Evolutionary conservation across 1,140 invertebrate species (phyloP).

Genomic region (Drosophila murphyi): DNA sequence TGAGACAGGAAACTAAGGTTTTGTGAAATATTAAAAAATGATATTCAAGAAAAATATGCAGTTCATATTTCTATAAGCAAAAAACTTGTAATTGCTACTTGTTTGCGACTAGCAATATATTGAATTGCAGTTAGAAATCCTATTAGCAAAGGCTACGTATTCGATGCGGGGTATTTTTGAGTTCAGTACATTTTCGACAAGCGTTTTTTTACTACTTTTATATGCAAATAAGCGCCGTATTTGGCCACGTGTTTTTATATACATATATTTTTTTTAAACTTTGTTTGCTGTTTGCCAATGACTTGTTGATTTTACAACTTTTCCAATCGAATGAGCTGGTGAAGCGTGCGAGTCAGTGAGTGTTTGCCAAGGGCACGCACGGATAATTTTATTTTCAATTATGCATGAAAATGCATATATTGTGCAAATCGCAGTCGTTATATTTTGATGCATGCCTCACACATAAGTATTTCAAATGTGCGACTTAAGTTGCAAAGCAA

Average conservation of each 20-base stretch:
- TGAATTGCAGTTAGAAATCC: too few species aligned
- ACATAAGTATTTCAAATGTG: slow-evolving; percentile 25
- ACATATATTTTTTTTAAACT: slow-evolving; percentile 1
- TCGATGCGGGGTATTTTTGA: slow-evolving; percentile 1
- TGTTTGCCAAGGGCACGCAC: slow-evolving; percentile 33
- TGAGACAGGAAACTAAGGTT: neutral
- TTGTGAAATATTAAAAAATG: neutral
- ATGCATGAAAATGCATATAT: slow-evolving; percentile 47
- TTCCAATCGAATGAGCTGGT: slow-evolving; percentile 68
- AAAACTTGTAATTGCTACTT: too few species aligned
- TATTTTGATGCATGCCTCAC: slow-evolving; percentile 12
- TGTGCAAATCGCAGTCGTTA: slow-evolving; percentile 36
- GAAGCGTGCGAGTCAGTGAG: slow-evolving; percentile 22
- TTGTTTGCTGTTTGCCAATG: slow-evolving; percentile 69
- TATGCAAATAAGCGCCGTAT: slow-evolving; percentile 76
- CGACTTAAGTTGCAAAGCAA: slow-evolving; percentile 18
- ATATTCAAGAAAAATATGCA: neutral
- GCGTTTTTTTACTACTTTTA: slow-evolving; percentile 29
- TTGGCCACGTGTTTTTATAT: slow-evolving; percentile 59
- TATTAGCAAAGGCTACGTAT: neutral
- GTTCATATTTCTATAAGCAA: too few species aligned
- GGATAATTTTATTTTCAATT: slow-evolving; percentile 58
- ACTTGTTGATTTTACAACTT: slow-evolving; percentile 82
- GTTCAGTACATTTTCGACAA: neutral
- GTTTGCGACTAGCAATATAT: too few species aligned